Conservation (phyloP, 2,797 vertebrate species). For the Chiloscyllium punctatum region DNA sequence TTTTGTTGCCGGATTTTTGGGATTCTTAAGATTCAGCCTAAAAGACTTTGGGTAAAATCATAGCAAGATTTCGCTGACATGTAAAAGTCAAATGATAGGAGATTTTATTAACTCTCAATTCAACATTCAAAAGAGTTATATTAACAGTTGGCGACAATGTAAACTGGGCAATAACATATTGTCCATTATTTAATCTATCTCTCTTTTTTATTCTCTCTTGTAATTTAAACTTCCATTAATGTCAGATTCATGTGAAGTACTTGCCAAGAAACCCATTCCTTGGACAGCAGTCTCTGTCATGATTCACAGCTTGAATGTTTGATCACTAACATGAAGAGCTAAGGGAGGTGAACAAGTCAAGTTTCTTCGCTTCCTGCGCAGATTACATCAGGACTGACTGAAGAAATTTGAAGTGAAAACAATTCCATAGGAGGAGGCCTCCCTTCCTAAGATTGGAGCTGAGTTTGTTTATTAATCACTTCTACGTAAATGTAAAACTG, state of each 20-base stretch:
- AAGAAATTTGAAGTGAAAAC: background rate
- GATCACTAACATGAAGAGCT: background rate
- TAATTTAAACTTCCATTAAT: background rate
- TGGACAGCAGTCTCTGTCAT: background rate
- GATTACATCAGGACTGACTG: background rate
- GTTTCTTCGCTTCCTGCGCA: background rate
- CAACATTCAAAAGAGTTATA: background rate
- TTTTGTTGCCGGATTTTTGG: background rate
- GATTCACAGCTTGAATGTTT: background rate
- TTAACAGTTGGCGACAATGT: background rate
- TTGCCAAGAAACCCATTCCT: background rate
- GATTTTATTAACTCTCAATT: background rate
- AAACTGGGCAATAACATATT: background rate
- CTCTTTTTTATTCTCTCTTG: background rate
- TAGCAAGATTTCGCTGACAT: background rate
- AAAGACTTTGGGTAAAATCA: background rate
- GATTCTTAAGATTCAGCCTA: background rate
- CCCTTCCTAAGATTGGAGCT: background rate
- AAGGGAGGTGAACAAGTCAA: too few species aligned
- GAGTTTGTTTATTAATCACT: background rate
- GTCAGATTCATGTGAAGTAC: background rate
- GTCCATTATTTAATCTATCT: background rate
- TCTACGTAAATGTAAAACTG: background rate
- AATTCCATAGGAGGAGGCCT: background rate
- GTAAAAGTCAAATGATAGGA: background rate